Base-by-base conservation (phyloP, 2,888 invertebrate species). In the Orthosia gracilis region DNA sequence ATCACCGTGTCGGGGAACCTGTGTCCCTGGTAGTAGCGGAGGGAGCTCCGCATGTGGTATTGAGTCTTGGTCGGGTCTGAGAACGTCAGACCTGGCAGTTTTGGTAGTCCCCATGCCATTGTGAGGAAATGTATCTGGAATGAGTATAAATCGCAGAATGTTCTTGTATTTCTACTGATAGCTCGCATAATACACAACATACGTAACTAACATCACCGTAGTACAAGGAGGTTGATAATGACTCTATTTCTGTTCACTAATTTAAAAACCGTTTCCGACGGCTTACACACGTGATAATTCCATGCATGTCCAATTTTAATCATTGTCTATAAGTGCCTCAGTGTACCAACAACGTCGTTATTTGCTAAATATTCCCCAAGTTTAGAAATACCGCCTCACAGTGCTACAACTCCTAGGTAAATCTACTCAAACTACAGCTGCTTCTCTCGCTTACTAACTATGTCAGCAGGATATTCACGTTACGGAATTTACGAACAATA, bases 61-160 rank as follows among this genome's bases (percentile, higher is more conserved):
- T 97, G 97, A 13, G 97, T 96, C 89, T 97, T 96, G 89, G 97
- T 97, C 7, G 97, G 97, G 91, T 98, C 97, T 54, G 96, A 93
- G 90, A 98, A 98, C 18, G 96, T 96, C 85, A 97, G 97, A 67
- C 98, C 98, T 12, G 98, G 98, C 72, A 98, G 93, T 92, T 98
- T 97, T 9, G 98, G 98, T 65, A 98, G 93, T 65, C 97, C 97
- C 96, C 96, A 96, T 70, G 96, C 95, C 96, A 96, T 96, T 70
- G 54, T 86, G 54, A 80, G 67, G 72, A 68, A 70, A 73, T 40
- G 47, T 70, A 50, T 57, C 55, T 64, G 52, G 15, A 64, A 71
- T 15, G 18, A 45, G 15, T 15, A n/a, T n/a, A 21, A 21, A 47
- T 18, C 18, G 15, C 59, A 40, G 4, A 17, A 23, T 9, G 40